Conservation (phyloP, 2,113 vertebrate genomes). For the Laticauda laticaudata region DNA sequence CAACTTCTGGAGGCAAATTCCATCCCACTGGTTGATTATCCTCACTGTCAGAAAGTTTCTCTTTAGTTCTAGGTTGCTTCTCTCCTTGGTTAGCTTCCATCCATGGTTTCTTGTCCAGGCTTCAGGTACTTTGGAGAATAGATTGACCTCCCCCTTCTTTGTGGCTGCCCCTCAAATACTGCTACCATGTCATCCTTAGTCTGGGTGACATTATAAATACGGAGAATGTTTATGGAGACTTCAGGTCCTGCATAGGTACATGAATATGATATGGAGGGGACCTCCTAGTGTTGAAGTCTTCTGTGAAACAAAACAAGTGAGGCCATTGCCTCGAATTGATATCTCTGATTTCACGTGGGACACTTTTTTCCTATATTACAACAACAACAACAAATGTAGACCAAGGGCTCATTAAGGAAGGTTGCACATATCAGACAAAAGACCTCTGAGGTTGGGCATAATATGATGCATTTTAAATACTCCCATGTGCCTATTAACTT, state of each 20-base stretch:
- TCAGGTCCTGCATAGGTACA: background rate
- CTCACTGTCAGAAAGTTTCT: background rate
- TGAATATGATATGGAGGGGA: background rate
- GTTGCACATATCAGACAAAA: background rate
- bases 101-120: background rate
- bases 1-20: background rate
- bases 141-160: background rate
- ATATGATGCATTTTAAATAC: background rate
- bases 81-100: background rate
- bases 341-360: background rate
- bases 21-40: background rate
- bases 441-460: background rate
- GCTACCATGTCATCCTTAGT: background rate
- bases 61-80: background rate
- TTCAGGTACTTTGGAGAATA: background rate
- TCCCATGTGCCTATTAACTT: background rate
- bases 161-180: background rate
- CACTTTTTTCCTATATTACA: background rate
- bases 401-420: background rate
- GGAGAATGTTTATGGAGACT: background rate
- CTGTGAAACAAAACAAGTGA: background rate
- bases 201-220: background rate
- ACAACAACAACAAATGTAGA: background rate
- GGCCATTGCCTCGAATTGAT: background rate
- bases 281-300: background rate